Evolutionary conservation across 2,797 vertebrate genomes (phyloP).

Genomic region (Limosa lapponica): DNA sequence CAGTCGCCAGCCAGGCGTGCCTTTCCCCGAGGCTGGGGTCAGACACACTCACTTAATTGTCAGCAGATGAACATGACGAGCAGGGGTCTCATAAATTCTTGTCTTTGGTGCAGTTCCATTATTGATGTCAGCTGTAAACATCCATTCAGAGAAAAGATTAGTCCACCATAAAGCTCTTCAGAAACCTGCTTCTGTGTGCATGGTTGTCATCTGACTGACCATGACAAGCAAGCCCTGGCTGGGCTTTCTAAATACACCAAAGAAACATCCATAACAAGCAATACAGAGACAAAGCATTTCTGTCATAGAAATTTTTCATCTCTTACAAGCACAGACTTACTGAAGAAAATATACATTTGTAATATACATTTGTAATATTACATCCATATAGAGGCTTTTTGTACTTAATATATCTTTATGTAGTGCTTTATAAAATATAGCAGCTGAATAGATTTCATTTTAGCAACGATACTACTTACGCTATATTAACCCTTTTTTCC

Average conservation of each 20-base stretch:
- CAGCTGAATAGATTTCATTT: not conserved
- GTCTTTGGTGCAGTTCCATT: not conserved
- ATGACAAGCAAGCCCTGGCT: not conserved
- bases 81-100: not conserved
- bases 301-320: not conserved
- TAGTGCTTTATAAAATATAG: not conserved
- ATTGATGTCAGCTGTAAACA: not conserved
- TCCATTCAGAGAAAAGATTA: not conserved
- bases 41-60: not conserved
- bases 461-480: not conserved
- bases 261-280: not conserved
- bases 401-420: not conserved
- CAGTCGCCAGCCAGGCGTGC: not conserved
- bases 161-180: not conserved
- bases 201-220: accelerated
- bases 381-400: not conserved
- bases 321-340: not conserved
- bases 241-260: not conserved
- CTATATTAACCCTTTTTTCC: not conserved
- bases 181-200: not conserved
- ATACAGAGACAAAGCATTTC: not conserved
- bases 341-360: not conserved
- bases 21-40: not conserved
- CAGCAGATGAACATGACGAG: not conserved
- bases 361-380: not conserved